These are phyloP conservation scores for Gallinago solitaria DNA, from an alignment of 2,797 vertebrate species.

Conservation along the genomic window DNA sequence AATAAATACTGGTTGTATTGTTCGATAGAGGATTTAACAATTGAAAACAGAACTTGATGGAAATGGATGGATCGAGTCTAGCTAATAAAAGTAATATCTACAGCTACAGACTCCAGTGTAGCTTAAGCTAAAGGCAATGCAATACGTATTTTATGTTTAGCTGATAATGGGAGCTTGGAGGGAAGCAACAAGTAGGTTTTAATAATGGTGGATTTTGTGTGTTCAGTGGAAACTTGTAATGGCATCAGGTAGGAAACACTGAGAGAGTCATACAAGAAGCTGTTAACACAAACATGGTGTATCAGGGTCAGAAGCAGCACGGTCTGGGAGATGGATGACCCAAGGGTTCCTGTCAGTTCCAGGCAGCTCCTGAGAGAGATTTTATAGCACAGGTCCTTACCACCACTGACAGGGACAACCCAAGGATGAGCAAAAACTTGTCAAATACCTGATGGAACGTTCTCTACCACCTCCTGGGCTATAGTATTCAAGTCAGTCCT, in stretches of 20 bases:
- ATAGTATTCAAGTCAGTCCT: background rate
- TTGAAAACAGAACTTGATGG: conserved; percentile 32
- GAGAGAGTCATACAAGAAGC: background rate
- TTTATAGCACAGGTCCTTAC: background rate
- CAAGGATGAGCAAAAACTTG: background rate
- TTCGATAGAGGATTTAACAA: conserved; percentile 12
- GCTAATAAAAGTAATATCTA: conserved; percentile 16
- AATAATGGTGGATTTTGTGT: background rate
- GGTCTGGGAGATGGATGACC: background rate
- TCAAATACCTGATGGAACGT: background rate
- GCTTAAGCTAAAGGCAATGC: background rate
- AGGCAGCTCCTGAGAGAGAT: background rate
- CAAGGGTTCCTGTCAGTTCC: background rate
- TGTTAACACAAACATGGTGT: background rate
- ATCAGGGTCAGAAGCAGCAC: background rate
- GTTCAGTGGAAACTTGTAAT: background rate
- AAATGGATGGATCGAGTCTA: conserved; percentile 11
- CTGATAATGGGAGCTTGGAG: background rate
- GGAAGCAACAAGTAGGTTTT: background rate
- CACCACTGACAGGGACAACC: background rate
- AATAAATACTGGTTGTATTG: conserved; percentile 35
- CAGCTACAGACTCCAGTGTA: background rate
- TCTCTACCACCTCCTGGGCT: background rate
- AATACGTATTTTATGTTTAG: background rate
- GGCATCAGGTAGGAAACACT: background rate